Evolutionary conservation across 2,113 vertebrate genomes (phyloP).

Genomic region (Callaeas wilsoni): DNA sequence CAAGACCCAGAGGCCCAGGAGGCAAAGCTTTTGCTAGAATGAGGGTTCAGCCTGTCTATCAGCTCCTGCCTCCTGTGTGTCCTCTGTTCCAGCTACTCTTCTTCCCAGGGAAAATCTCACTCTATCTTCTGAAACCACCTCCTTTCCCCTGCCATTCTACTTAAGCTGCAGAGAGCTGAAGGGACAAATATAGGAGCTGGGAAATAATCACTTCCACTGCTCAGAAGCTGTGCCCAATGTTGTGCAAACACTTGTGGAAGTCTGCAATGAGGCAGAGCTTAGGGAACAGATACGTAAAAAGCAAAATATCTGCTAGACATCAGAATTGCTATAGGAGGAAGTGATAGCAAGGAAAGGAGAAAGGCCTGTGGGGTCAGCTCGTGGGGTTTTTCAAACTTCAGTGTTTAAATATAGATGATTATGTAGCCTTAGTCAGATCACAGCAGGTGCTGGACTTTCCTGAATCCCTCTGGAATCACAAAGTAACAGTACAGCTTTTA

Average conservation of each 20-base stretch:
- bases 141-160: neutral
- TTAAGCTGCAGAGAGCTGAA: neutral
- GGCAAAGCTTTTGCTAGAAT: neutral
- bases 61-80: neutral
- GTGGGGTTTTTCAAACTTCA: neutral
- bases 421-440: neutral
- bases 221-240: neutral
- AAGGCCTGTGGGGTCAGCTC: neutral
- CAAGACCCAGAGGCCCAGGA: neutral
- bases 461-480: neutral
- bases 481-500: neutral
- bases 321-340: neutral
- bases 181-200: neutral
- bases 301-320: neutral
- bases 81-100: neutral
- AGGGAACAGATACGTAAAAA: neutral
- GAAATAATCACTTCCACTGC: fast-evolving
- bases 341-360: neutral
- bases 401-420: neutral
- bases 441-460: neutral
- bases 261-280: neutral
- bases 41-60: neutral
- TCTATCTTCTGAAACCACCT: neutral
- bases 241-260: neutral
- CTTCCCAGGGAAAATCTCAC: neutral